Conservation (phyloP, 2,113 vertebrate genomes). For the Chaetops frenatus region DNA sequence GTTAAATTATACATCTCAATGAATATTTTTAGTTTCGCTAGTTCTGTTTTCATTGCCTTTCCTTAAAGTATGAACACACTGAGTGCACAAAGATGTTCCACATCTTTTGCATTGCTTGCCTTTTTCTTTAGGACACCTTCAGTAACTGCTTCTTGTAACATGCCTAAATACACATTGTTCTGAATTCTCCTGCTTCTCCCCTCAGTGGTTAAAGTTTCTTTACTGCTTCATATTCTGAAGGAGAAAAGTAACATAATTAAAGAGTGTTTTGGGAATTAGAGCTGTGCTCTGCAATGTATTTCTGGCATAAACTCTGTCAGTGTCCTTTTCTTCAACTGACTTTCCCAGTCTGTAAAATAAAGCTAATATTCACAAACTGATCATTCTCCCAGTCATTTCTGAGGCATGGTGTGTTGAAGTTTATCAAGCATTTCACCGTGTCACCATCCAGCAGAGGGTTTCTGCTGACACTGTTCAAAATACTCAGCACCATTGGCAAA, state of each 20-base stretch:
- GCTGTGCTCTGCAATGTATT: neutral
- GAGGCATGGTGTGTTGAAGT: neutral
- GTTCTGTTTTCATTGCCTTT: constrained; percentile 27
- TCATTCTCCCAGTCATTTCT: neutral
- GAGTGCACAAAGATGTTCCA: neutral
- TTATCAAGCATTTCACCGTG: neutral
- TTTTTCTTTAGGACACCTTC: neutral
- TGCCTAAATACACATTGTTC: neutral
- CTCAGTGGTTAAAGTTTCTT: constrained; percentile 18
- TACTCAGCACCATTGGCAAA: neutral
- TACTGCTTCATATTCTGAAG: neutral
- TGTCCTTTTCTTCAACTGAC: neutral
- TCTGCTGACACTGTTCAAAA: neutral
- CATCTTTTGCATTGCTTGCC: neutral
- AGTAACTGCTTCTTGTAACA: neutral
- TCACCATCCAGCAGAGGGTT: neutral
- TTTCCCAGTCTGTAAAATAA: constrained; percentile 21
- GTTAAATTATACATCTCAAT: constrained; percentile 31
- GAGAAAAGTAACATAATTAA: neutral
- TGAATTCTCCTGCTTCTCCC: neutral
- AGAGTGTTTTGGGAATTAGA: constrained; percentile 14
- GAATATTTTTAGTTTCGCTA: constrained; percentile 8
- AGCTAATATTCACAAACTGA: neutral
- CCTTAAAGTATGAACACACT: neutral
- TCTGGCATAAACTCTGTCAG: constrained; percentile 2